Percentiles rank a stretch among this genome's conserved stretches.
Evolutionary conservation across 2,888 invertebrate genomes (phyloP).

Genomic region (Nezara viridula): DNA sequence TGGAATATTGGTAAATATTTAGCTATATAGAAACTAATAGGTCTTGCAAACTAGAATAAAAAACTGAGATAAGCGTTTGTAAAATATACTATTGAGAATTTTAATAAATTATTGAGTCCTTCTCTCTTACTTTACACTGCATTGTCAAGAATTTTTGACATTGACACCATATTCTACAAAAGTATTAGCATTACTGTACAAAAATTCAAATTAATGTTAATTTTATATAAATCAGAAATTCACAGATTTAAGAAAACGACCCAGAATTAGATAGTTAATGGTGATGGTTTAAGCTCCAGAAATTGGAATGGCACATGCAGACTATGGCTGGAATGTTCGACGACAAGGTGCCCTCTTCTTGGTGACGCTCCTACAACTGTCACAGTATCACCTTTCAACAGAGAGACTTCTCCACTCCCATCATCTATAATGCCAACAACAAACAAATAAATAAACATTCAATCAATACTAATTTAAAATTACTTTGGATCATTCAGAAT

Average conservation of each 20-base stretch:
- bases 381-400: conserved; percentile 88
- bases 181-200: not conserved
- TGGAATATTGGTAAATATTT: too few species aligned
- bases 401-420: conserved; percentile 73
- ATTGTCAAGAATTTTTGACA: not conserved
- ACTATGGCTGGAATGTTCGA: conserved; percentile 82
- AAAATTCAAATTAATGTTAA: not conserved
- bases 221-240: not conserved
- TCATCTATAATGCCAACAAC: conserved; percentile 68
- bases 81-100: not conserved
- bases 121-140: conserved; percentile 1
- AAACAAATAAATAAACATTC: not conserved
- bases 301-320: conserved; percentile 87
- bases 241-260: not conserved
- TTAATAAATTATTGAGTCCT: not conserved
- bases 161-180: not conserved
- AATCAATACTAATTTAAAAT: not conserved
- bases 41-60: too few species aligned
- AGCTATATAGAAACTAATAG: too few species aligned
- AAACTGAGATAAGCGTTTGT: not conserved
- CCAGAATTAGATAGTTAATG: conserved; percentile 64
- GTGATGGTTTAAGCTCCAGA: conserved; percentile 77
- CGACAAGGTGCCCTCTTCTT: conserved; percentile 87
- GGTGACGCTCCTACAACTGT: conserved; percentile 89
- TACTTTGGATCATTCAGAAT: too few species aligned